Conservation (phyloP, 2,113 vertebrate species). For the Phalacrocorax carbo region DNA sequence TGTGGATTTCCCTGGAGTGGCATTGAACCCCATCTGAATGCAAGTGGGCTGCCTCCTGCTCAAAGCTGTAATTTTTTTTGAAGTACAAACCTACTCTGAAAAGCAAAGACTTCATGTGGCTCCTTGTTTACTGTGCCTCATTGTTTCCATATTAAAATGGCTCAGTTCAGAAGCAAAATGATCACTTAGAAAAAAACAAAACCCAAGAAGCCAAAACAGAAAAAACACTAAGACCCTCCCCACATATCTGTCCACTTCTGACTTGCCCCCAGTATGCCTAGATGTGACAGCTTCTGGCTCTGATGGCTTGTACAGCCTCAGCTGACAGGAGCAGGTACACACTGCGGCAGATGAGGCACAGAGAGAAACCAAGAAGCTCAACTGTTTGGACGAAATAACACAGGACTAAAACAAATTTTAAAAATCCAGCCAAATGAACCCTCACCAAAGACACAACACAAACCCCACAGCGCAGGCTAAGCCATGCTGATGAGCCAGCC, state of each 20-base stretch:
- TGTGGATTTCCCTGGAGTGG: not conserved
- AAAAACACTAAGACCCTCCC: not conserved
- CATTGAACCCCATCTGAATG: not conserved
- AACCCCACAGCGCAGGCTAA: not conserved
- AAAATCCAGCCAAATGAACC: not conserved
- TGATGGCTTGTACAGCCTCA: not conserved
- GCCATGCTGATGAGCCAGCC: not conserved
- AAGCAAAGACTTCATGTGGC: not conserved
- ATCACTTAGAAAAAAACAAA: not conserved
- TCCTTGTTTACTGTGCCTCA: not conserved
- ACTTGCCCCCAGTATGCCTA: rapidly evolving
- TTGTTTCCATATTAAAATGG: not conserved
- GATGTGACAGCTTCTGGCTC: not conserved
- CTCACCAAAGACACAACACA: not conserved
- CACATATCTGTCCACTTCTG: not conserved
- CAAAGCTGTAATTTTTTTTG: not conserved
- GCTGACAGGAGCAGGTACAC: not conserved
- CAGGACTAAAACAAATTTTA: not conserved
- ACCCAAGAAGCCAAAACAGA: too few species aligned
- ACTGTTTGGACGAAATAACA: not conserved
- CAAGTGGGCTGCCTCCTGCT: not conserved
- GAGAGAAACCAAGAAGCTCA: not conserved
- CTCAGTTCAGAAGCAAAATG: not conserved
- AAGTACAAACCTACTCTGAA: not conserved
- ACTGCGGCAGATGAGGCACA: not conserved